Evolutionary conservation across 2,113 vertebrate genomes (phyloP), one percentile per base, ranked within the genome.

Genomic region (Brachyhypopomus gauderio): DNA sequence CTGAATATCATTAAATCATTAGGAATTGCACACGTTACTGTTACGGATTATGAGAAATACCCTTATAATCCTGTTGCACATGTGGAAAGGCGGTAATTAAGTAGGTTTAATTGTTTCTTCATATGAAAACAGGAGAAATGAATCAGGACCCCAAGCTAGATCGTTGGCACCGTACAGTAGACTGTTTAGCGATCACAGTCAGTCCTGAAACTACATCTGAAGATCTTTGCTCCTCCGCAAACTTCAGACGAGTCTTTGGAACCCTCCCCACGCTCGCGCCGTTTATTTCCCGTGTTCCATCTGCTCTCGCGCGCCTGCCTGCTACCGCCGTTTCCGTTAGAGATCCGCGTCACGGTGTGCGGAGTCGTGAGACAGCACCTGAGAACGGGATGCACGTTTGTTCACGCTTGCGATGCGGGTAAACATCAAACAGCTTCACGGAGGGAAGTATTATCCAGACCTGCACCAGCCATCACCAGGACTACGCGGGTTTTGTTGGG

Each of bases 221-320:
- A 70, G 17, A 69, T 69, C 27, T 25, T 56, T 52, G 45, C 45
- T 52, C 45, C 7, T 30, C 30, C 19, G 1, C 23, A 2, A 34
- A 11, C 36, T 69, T 36, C 27, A 56, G 63, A n/a, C 19, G 2
- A 64, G 27, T 78, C 63, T 45, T 58, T 70, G 48, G 12, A 48
- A 48, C 14, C 2, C 11, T 11, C 25, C 38, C 67, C 69, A 30
- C 36, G 11, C 11, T 27, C 23, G 4, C 45, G 63, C 64, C 59
- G 56, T 64, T 73, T 45, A 23, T 74, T 80, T 25, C 79, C 25
- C 60, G 25, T n/a, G 45, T 80, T 27, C 78, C 70, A 80, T 73
- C 70, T 73, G 70, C 27, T 73, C 36, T 25, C 23, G 58, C 41
- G 52, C 34, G 9, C 8, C 45, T 11, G 45, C 70, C 63, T 60